Conservation (phyloP, 2,113 vertebrate species). For the Rhea americana region DNA sequence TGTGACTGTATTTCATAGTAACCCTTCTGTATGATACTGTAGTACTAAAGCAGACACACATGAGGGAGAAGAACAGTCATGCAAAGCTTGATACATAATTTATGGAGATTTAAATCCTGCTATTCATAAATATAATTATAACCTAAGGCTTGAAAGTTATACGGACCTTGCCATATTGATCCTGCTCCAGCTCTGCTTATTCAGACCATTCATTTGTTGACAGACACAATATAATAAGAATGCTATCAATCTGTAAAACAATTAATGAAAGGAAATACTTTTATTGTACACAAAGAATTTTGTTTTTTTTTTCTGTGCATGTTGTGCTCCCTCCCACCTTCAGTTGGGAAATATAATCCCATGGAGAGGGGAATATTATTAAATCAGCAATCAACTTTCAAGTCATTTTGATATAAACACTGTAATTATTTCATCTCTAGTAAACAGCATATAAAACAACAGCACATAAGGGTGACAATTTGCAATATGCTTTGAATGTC, state of each 20-base stretch:
- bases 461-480: constrained; percentile 52
- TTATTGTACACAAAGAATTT: constrained; percentile 35
- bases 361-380: constrained; percentile 35
- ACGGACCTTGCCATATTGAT: constrained; percentile 54
- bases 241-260: constrained; percentile 16
- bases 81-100: constrained; percentile 41
- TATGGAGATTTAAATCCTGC: constrained; percentile 56
- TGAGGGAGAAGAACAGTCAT: constrained; percentile 12
- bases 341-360: constrained; percentile 42
- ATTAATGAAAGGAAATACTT: constrained; percentile 38
- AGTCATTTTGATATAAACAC: constrained; percentile 51
- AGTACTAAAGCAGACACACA: neutral
- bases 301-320: constrained; percentile 10
- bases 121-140: constrained; percentile 65
- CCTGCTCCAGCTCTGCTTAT: constrained; percentile 7
- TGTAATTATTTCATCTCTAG: constrained; percentile 57
- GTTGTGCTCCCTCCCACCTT: constrained; percentile 35
- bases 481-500: constrained; percentile 52
- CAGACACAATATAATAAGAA: constrained; percentile 42
- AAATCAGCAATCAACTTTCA: constrained; percentile 59
- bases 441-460: constrained; percentile 54
- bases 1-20: constrained; percentile 36
- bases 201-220: constrained; percentile 45
- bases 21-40: neutral
- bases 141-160: constrained; percentile 39